Evolutionary conservation across 2,113 vertebrate genomes (phyloP), one percentile per base, ranked within the genome.

Genomic region (Electrona antarctica): DNA sequence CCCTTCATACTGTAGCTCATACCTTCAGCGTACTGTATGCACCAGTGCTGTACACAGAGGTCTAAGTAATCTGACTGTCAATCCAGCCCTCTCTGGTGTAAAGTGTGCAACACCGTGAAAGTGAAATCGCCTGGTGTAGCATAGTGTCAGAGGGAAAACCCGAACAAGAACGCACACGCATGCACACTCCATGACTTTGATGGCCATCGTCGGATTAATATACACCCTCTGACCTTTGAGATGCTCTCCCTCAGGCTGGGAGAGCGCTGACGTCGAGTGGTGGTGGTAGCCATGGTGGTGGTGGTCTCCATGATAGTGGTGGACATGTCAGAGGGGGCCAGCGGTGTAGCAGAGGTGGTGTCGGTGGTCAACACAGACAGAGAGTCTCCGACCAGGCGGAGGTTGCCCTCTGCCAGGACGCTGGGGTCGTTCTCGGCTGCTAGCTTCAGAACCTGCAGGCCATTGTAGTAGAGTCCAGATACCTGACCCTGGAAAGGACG

Each of bases 251-350:
- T 94, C 84, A 96, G 88, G 69, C 96, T 98, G 61, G 96, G 95
- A 4, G 96, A 97, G 45, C 96, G 95, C 85, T 95, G 95, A 80
- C 95, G 91, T 73, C 96, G 93, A 1, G 96, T 96, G 79, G 96
- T 98, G 62, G 96, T 97, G 1, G 96, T 97, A 14, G 96, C 96
- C 96, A 97, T 97, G 63, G 96, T 98, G 68, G 96, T 97, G 71
- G 96, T 97, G 76, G 95, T 97, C 79, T 98, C 96, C 96, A 97
- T 97, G 87, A 97, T 97, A 47, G 96, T 97, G 84, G 96, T 97
- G 47, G 96, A 96, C 96, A 97, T 97, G 77, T 97, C 96, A 0
- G 95, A 94, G 80, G 96, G 96, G 0, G 96, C 93, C 78, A 96
- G 91, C n/a, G 95, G 93, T 10, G 95, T 96, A 77, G 94, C 95